Percentiles rank a stretch among this genome's conserved stretches.
Conservation (phyloP, 2,113 vertebrate species). For the Pangasianodon gigas region DNA sequence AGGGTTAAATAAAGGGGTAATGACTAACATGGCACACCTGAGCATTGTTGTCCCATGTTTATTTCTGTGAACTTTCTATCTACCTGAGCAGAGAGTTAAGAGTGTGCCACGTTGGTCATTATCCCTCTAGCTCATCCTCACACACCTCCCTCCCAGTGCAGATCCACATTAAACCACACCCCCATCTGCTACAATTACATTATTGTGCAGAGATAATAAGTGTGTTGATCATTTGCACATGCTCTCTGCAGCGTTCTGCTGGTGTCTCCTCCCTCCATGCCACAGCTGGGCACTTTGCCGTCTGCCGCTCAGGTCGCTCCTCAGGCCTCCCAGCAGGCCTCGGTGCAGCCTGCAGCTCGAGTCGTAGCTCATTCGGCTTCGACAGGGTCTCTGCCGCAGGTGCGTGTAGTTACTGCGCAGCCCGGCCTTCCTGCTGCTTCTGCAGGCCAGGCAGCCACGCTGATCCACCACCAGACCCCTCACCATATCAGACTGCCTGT, state of each 20-base stretch:
- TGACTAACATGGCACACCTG: neutral
- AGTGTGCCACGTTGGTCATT: neutral
- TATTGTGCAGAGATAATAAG: neutral
- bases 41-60: neutral
- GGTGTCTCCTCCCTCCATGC: conserved; percentile 88
- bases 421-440: conserved; percentile 72
- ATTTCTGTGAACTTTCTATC: neutral
- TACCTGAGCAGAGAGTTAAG: neutral
- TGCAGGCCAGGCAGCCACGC: conserved; percentile 74
- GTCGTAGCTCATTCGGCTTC: conserved; percentile 78
- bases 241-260: conserved; percentile 81
- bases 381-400: conserved; percentile 83
- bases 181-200: neutral
- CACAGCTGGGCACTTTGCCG: conserved; percentile 87
- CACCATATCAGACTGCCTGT: conserved; percentile 89
- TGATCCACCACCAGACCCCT: conserved; percentile 78
- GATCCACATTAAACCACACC: neutral
- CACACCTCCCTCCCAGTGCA: neutral
- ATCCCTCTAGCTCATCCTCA: neutral
- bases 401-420: conserved; percentile 86
- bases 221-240: neutral
- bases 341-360: conserved; percentile 74
- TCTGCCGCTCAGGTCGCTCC: conserved; percentile 77
- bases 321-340: conserved; percentile 70
- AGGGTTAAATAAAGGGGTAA: neutral